phyloP scores from a whole-genome alignment of 2,797 vertebrate species.

The Lepidocolaptes lacrymiger region DNA sequence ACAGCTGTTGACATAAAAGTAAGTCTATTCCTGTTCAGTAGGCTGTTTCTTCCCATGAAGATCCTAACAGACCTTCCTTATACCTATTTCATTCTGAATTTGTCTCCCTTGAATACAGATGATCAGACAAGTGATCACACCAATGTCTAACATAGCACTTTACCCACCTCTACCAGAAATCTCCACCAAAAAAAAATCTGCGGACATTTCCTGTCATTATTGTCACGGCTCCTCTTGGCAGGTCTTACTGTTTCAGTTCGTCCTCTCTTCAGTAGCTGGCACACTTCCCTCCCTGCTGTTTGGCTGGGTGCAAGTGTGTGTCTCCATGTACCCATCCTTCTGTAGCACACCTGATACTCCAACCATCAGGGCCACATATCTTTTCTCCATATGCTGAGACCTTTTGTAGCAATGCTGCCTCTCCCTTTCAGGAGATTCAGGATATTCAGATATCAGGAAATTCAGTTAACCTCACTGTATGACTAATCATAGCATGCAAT shows the following conservation, averaged over 20 bases:
- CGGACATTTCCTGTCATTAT: background rate
- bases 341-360: background rate
- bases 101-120: background rate
- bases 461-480: background rate
- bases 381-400: background rate
- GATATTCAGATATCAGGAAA: background rate
- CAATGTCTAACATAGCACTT: background rate
- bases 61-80: background rate
- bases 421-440: background rate
- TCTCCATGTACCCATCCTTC: rapidly evolving
- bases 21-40: background rate
- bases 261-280: background rate
- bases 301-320: rapidly evolving
- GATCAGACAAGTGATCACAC: background rate
- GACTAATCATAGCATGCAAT: background rate
- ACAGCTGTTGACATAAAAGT: background rate
- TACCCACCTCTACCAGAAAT: background rate
- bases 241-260: background rate
- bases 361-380: rapidly evolving
- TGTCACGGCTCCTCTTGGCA: background rate
- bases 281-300: background rate
- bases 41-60: background rate
- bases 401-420: background rate
- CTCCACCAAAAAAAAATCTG: background rate
- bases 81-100: background rate